Evolutionary conservation across 2,797 vertebrate species (phyloP).

Genomic region (Morus bassanus): DNA sequence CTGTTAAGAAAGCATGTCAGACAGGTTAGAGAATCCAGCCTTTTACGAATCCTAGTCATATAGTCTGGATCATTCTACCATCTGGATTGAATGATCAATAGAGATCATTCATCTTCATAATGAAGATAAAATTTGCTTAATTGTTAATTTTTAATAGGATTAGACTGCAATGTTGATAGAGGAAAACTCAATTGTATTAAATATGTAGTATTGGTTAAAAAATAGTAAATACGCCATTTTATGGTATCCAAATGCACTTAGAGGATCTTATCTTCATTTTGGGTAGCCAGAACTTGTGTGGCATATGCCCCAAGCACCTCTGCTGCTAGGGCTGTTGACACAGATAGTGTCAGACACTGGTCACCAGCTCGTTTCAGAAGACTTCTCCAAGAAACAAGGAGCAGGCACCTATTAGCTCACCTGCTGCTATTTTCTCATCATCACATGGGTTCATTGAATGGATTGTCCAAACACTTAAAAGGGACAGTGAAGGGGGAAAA

Average conservation of each 20-base stretch:
- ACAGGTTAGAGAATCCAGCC: not conserved
- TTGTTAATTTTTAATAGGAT: not conserved
- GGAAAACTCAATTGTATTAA: not conserved
- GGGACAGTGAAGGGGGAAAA: not conserved
- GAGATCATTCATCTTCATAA: not conserved
- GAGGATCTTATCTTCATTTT: not conserved
- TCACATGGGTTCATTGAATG: not conserved
- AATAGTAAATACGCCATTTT: not conserved
- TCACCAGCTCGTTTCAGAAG: not conserved
- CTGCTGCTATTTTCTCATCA: not conserved
- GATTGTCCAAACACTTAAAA: not conserved
- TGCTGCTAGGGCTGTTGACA: not conserved
- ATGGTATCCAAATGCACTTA: not conserved
- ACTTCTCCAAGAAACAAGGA: not conserved
- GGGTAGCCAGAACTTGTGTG: not conserved
- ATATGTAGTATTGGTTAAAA: not conserved
- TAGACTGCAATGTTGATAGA: not conserved
- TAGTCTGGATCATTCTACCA: too few species aligned
- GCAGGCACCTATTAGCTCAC: not conserved
- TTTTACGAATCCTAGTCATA: not conserved
- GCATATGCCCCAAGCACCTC: not conserved
- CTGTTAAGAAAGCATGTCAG: not conserved
- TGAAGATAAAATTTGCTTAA: not conserved
- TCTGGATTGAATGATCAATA: too few species aligned
- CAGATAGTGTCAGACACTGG: fast-evolving